Base-by-base conservation (phyloP, 1,140 invertebrate genomes). In the Drosophila guanche region DNA sequence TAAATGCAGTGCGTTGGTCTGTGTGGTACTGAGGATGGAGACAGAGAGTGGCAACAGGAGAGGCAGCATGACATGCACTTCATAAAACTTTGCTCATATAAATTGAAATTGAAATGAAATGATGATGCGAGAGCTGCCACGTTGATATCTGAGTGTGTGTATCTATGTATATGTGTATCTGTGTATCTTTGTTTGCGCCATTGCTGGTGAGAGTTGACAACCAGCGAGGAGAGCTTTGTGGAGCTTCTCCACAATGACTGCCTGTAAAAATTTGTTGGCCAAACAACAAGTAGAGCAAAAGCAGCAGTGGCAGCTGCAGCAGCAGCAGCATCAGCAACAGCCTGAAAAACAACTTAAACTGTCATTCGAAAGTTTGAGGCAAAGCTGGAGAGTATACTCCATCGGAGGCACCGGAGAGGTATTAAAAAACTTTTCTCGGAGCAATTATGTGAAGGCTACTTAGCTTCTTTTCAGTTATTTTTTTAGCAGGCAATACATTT, bases 81-180 rank as follows among this genome's bases (percentile, higher is more conserved):
- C 81, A 85, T 85, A 85, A 85, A 85, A 85, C 68, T 85, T 85
- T 85, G 68, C 81, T 85, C 80, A 85, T 85, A 85, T 86, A 85
- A 85, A 85, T 85, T 85, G 80, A 85, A 85, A 84, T 84, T 84
- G 80, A 84, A 84, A 85, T 86, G 76, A 78, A 78, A 78, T 78
- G 79, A 80, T 68, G 66, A 68, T 68, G 63, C 62, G 50, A 56
- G 62, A 54, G 63, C 66, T 56, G 66, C 50, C 79, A 68, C 58
- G 43, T 8, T 54, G 52, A 54, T 48, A 47, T 52, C 14, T 58
- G 46, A 6, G n/a, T 22, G n/a, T 48, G 16, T 25, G 40, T 43
- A 16, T 60, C 6, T 16, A 3, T 41, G 33, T 56, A 16, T 7
- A 7, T 41, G 27, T 53, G n/a, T 4, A 8, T 42, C 7, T 63